phyloP scores from a whole-genome alignment of 2,888 invertebrate species.

The Mechanitis mazaeus region DNA sequence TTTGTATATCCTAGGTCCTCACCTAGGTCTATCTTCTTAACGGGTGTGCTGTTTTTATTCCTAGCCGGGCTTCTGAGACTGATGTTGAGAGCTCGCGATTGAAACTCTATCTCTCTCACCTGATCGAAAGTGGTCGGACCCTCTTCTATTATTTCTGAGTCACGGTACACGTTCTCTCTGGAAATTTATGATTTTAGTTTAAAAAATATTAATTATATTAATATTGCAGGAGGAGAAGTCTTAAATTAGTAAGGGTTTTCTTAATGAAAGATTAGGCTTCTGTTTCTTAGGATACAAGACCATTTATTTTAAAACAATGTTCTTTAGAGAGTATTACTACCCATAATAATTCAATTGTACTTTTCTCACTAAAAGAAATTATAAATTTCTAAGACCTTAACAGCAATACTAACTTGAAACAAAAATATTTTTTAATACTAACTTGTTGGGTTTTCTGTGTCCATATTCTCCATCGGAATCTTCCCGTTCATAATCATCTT shows the following conservation, averaged over 20 bases:
- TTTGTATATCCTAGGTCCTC: neutral
- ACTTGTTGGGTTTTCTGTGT: constrained; percentile 58
- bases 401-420: too few species aligned
- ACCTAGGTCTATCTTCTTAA: constrained; percentile 76
- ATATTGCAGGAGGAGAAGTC: too few species aligned
- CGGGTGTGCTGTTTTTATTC: constrained; percentile 45
- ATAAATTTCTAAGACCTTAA: too few species aligned
- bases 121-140: constrained; percentile 51
- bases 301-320: too few species aligned
- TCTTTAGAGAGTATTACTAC: too few species aligned
- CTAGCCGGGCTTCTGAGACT: constrained; percentile 54
- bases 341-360: too few species aligned
- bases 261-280: too few species aligned
- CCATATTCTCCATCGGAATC: constrained; percentile 70
- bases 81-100: constrained; percentile 45
- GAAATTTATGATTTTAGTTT: neutral
- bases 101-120: constrained; percentile 19
- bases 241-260: too few species aligned
- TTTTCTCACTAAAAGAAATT: too few species aligned
- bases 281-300: too few species aligned
- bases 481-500: constrained; percentile 65
- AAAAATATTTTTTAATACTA: constrained; percentile 25
- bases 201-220: too few species aligned
- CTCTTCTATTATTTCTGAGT: constrained; percentile 54
- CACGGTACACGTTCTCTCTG: constrained; percentile 76